Evolutionary conservation across 2,113 vertebrate genomes (phyloP), one percentile per base, ranked within the genome.

Genomic region (Aptenodytes patagonicus): DNA sequence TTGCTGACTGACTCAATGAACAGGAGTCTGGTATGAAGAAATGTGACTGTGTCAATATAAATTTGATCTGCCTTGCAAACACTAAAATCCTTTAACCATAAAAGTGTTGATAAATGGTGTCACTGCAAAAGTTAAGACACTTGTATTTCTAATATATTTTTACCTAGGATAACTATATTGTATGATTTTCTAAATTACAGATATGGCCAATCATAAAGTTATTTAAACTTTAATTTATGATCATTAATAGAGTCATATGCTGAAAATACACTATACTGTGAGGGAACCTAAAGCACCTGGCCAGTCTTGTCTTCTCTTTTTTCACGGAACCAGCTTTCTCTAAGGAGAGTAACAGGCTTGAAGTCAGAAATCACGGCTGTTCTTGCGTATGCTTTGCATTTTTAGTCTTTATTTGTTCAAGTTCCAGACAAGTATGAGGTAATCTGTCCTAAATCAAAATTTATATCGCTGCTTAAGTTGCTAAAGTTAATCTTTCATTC

Each of bases 391-490:
- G 78, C 57, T 90, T 60, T 95, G 89, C 73, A 87, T 95, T 94
- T 89, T 85, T 34, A 82, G 78, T 87, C 91, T 95, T 95, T 70
- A 68, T 97, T 95, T 96, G 89, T 87, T 92, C 91, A 65, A 66
- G 81, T 89, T 96, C 93, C 89, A 95, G 95, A 91, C 83, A 89
- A 89, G 91, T 52, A 94, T 96, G 95, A 97, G 84, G 91, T 97
- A 95, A 95, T 95, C 61, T 87, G 83, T 84, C 93, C 77, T 96
- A 97, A 89, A 97, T 95, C 83, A 95, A 87, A 94, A 89, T 87
- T 77, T 85, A 69, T 93, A 71, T 92, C 3, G 2, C 75, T 85
- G 49, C 29, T 4, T 66, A 80, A 83, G 38, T 55, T 93, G 76
- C 92, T 94, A 9, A 75, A 87, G 52, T 57, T 87, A 88, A 93